A percentile compares a stretch with the other conserved stretches of the same genome.
Evolutionary conservation across 30 jellyfish, hydroid and myxozoan genomes (phyloP).

Genomic region (Hydractinia symbiolongicarpus): DNA sequence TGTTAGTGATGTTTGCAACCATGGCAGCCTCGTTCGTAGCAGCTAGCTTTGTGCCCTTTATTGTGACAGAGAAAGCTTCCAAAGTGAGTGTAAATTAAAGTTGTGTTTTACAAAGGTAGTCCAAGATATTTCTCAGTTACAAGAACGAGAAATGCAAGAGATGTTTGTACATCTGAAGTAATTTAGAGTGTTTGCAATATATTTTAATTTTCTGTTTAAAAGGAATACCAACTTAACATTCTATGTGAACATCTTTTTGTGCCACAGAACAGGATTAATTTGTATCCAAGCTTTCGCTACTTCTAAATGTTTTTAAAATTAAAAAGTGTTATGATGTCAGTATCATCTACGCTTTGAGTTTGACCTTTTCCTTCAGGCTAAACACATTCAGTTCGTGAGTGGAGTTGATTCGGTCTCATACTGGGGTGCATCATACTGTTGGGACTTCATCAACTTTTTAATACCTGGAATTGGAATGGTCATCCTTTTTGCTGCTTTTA

Average conservation of each 20-base stretch:
- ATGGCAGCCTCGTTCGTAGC: conserved; percentile 82
- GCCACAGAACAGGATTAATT: background rate
- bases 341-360: background rate
- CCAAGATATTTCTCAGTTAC: background rate
- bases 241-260: too few relatives aligned
- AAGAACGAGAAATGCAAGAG: background rate
- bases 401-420: conserved; percentile 79
- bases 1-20: conserved; percentile 57
- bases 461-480: conserved; percentile 64
- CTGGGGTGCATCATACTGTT: conserved; percentile 64
- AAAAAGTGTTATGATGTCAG: background rate
- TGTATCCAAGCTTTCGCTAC: background rate
- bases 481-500: conserved; percentile 81
- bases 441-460: conserved; percentile 81
- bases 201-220: too few relatives aligned
- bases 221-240: too few relatives aligned
- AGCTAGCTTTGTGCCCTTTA: conserved; percentile 74
- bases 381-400: conserved; percentile 88
- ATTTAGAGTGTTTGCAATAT: too few relatives aligned
- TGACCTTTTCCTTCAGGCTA: conserved; percentile 52
- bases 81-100: conserved; percentile 42
- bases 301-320: background rate
- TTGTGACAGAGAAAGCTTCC: conserved; percentile 59
- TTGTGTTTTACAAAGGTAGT: too few relatives aligned
- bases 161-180: too few relatives aligned